Evolutionary conservation across 1,140 invertebrate genomes (phyloP).

Genomic region (Musca vetustissima): DNA sequence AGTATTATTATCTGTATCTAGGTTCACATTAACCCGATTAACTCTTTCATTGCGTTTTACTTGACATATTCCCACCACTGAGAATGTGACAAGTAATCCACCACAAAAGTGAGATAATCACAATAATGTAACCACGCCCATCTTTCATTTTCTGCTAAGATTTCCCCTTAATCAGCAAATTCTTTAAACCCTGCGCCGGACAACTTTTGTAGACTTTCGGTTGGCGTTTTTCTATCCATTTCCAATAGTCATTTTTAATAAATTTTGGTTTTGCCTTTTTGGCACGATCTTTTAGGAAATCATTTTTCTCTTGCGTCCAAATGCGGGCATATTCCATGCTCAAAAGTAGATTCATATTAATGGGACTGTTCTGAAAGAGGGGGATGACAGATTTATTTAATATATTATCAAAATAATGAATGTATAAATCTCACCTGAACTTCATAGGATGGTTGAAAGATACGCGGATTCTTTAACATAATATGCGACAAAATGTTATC

Average conservation of each 20-base stretch:
- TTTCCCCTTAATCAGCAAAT: neutral
- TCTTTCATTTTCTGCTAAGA: neutral
- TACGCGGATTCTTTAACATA: constrained; percentile 19
- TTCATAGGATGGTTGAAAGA: constrained; percentile 33
- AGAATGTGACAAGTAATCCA: too few relatives aligned
- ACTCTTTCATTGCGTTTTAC: too few relatives aligned
- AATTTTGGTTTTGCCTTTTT: constrained; percentile 29
- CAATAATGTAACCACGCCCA: too few relatives aligned
- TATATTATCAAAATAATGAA: neutral
- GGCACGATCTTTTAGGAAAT: constrained; percentile 26
- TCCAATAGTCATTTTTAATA: constrained; percentile 43
- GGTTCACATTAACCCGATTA: too few relatives aligned
- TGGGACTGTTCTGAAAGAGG: constrained; percentile 16
- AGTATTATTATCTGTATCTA: too few relatives aligned
- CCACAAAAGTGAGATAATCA: too few relatives aligned
- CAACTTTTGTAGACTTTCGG: constrained; percentile 1
- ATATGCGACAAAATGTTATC: constrained; percentile 27
- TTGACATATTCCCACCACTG: too few relatives aligned
- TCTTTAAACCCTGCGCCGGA: neutral
- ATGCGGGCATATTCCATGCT: constrained; percentile 41
- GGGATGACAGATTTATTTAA: too few relatives aligned
- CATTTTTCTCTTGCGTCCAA: constrained; percentile 38
- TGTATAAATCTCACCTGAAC: constrained; percentile 34
- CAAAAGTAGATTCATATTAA: constrained; percentile 28
- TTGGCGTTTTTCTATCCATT: constrained; percentile 40